Percentiles rank a stretch among this genome's conserved stretches.
These are phyloP conservation scores for Caenorhabditis afra DNA, from an alignment of 2,888 invertebrate species.

Conservation along the genomic window DNA sequence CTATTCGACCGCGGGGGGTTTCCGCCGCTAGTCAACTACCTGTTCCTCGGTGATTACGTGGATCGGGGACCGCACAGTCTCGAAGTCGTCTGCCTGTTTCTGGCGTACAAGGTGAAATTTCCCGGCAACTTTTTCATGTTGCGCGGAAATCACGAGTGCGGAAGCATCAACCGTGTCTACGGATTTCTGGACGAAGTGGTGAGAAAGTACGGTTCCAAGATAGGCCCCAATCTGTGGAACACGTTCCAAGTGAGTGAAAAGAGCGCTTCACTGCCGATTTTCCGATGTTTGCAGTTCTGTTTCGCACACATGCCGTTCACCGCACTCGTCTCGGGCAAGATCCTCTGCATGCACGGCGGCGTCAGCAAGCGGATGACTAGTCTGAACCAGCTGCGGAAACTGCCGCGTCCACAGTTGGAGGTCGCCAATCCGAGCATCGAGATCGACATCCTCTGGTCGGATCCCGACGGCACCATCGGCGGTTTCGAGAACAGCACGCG, in stretches of 20 bases:
- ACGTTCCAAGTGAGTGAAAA: conserved; percentile 70
- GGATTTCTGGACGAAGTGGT: conserved; percentile 73
- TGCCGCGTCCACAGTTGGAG: conserved; percentile 67
- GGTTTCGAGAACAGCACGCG: conserved; percentile 76
- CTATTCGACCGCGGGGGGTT: conserved; percentile 73
- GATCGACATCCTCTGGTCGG: conserved; percentile 82
- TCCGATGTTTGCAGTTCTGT: conserved; percentile 58
- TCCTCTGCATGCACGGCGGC: conserved; percentile 76
- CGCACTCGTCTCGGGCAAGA: conserved; percentile 66
- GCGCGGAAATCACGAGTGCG: conserved; percentile 73
- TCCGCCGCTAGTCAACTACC: conserved; percentile 73
- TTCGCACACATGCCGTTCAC: conserved; percentile 70
- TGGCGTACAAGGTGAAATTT: conserved; percentile 68
- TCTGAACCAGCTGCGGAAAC: conserved; percentile 64
- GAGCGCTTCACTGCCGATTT: no score
- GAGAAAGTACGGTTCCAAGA: conserved; percentile 65
- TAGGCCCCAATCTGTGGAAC: conserved; percentile 59
- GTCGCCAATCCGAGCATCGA: conserved; percentile 81
- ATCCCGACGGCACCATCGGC: conserved; percentile 78
- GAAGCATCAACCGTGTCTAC: conserved; percentile 72
- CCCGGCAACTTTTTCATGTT: conserved; percentile 73
- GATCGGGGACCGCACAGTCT: conserved; percentile 73
- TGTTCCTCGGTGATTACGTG: conserved; percentile 76
- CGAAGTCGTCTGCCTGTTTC: conserved; percentile 69
- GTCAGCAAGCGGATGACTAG: conserved; percentile 61